Conservation (phyloP, 2,888 invertebrate genomes). For the Ctena decussata region DNA sequence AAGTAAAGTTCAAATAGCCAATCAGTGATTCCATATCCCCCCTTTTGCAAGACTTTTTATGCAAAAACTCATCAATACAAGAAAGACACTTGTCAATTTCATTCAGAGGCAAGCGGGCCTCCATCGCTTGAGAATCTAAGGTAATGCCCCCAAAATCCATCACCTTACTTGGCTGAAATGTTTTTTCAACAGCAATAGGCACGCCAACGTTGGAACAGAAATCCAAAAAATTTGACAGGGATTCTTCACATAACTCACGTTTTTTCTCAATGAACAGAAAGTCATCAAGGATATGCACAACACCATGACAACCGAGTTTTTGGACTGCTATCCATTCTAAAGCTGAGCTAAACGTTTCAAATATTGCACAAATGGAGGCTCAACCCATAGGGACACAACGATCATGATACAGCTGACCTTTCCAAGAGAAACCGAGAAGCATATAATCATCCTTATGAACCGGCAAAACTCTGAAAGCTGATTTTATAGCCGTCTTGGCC, state of each 20-base stretch:
- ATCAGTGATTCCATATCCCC: constrained; percentile 22
- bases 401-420: constrained; percentile 33
- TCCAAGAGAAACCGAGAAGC: constrained; percentile 43
- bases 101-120: constrained; percentile 22
- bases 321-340: constrained; percentile 38
- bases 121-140: constrained; percentile 11
- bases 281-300: constrained; percentile 43
- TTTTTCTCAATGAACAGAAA: constrained; percentile 36
- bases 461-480: constrained; percentile 40
- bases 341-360: constrained; percentile 36
- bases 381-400: constrained; percentile 32
- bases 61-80: not conserved
- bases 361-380: constrained; percentile 21
- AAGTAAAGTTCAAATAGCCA: constrained; percentile 32
- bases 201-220: constrained; percentile 16
- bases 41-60: not conserved
- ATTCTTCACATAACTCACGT: not conserved
- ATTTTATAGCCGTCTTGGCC: constrained; percentile 29
- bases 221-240: not conserved
- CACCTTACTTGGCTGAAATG: constrained; percentile 8
- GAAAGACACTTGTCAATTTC: constrained; percentile 16
- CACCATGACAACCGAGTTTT: constrained; percentile 5
- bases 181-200: constrained; percentile 27
- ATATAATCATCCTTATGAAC: constrained; percentile 20
- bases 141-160: constrained; percentile 28